These are phyloP conservation scores for Haliclona indistincta DNA, from an alignment of 37 sponge, comb jelly and placozoan species.

Conservation along the genomic window DNA sequence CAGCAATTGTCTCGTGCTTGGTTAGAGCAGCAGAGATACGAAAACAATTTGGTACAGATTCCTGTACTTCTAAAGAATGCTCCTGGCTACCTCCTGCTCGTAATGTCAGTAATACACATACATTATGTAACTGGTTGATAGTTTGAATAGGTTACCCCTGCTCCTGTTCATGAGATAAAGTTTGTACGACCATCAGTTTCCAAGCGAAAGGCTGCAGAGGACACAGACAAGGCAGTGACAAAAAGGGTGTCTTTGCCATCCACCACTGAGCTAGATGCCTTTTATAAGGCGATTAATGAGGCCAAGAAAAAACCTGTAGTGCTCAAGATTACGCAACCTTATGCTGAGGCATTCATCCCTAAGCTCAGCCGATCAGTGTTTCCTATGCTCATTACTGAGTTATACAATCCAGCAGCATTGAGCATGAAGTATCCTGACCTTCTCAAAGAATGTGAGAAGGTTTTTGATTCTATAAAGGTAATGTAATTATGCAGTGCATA, in stretches of 20 bases:
- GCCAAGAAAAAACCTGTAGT: constrained; percentile 7
- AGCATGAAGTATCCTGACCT: neutral
- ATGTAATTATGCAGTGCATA: neutral
- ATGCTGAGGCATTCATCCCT: constrained; percentile 16
- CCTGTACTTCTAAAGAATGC: constrained; percentile 10
- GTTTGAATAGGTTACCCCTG: constrained; percentile 5
- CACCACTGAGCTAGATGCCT: constrained; percentile 4
- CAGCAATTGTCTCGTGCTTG: neutral
- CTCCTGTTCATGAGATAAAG: neutral
- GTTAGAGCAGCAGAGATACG: neutral
- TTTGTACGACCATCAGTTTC: neutral
- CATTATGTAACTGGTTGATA: neutral
- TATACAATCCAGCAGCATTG: neutral
- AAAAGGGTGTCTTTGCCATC: no score
- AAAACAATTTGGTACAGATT: neutral
- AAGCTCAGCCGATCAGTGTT: neutral
- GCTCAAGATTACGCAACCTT: constrained; percentile 9
- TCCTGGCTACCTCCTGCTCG: neutral
- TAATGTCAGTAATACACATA: neutral
- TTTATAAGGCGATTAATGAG: constrained; percentile 1
- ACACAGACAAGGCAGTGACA: no score
- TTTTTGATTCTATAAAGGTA: constrained; percentile 7
- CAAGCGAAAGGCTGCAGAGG: no score
- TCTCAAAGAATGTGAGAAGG: constrained; percentile 9
- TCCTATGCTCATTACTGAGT: neutral